Evolutionary conservation across 2,113 vertebrate genomes (phyloP), one percentile per base, ranked within the genome.

Genomic region (Zosterops hypoxanthus): DNA sequence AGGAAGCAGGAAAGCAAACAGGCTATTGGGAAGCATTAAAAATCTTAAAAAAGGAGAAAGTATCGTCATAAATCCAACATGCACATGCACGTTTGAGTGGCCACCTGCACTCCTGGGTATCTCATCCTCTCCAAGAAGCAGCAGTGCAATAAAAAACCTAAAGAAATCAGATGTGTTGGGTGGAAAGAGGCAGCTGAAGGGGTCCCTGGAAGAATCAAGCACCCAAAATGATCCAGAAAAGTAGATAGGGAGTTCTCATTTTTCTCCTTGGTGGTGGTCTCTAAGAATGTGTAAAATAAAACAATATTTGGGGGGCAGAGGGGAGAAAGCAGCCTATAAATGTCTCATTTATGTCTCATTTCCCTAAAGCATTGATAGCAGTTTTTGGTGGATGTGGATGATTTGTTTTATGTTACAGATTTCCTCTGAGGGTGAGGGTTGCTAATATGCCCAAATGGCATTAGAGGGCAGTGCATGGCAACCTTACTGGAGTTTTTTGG

Each of bases 401-500:
- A 36, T 69, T 72, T 73, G 16, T 34, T 3, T 4, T 10, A 2
- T 2, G 0, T 53, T 68, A 39, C 26, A 47, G 59, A 52, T 25
- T 26, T 59, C 47, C 15, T 22, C 33, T 11, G 42, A 59, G 47
- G 13, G 14, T 6, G 36, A 55, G 64, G 46, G 29, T 34, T 95
- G 92, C 75, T 75, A 56, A 42, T 66, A n/a, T 60, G 47, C 52
- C 53, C 22, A 8, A 70, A 42, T 22, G 60, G n/a, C 96, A 60
- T 93, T 92, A 96, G 92, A 90, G 93, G 92, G 93, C 94, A 95
- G 82, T 90, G 59, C 41, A 1, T 46, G 3, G 64, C 82, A 95
- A 55, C 29, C 41, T 60, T 82, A 73, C 13, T 4, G 25, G 18
- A 47, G 34, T 6, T 63, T 88, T 52, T 46, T 24, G 19, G 33